phyloP scores from a whole-genome alignment of 2,797 vertebrate genomes.

The Clarias fuscus region DNA sequence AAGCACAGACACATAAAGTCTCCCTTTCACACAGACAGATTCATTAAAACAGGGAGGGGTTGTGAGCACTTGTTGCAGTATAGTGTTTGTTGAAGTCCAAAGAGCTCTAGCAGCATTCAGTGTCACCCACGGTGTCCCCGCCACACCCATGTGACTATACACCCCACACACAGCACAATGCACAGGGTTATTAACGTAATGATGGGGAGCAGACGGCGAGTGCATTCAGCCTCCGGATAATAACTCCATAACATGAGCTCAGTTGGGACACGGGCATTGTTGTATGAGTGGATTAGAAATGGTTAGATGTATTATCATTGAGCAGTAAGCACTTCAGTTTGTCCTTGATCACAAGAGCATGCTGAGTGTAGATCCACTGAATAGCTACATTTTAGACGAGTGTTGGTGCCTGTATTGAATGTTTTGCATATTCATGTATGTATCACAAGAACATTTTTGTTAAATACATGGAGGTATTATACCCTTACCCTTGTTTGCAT shows the following conservation, averaged over 20 bases:
- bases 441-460: neutral
- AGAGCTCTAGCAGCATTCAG: slow-evolving; percentile 52
- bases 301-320: slow-evolving; percentile 32
- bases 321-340: slow-evolving; percentile 44
- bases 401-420: neutral
- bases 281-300: slow-evolving; percentile 52
- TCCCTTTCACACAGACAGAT: slow-evolving; percentile 26
- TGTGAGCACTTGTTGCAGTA: slow-evolving; percentile 52
- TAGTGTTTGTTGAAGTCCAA: slow-evolving; percentile 53
- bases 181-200: slow-evolving; percentile 55
- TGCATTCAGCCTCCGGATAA: slow-evolving; percentile 45
- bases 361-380: slow-evolving; percentile 26
- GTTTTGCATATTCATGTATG: neutral
- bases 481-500: neutral
- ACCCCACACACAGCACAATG: slow-evolving; percentile 55
- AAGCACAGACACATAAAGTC: slow-evolving; percentile 31
- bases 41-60: slow-evolving; percentile 46
- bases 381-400: slow-evolving; percentile 11
- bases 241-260: slow-evolving; percentile 52
- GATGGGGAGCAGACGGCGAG: slow-evolving; percentile 42
- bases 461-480: neutral
- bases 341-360: slow-evolving; percentile 36
- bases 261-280: slow-evolving; percentile 44
- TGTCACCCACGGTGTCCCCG: slow-evolving; percentile 46
- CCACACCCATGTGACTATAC: slow-evolving; percentile 56